Evolutionary conservation across 2,888 invertebrate species (phyloP), one percentile per base, ranked within the genome.

Genomic region (Drosophila engyochracea): DNA sequence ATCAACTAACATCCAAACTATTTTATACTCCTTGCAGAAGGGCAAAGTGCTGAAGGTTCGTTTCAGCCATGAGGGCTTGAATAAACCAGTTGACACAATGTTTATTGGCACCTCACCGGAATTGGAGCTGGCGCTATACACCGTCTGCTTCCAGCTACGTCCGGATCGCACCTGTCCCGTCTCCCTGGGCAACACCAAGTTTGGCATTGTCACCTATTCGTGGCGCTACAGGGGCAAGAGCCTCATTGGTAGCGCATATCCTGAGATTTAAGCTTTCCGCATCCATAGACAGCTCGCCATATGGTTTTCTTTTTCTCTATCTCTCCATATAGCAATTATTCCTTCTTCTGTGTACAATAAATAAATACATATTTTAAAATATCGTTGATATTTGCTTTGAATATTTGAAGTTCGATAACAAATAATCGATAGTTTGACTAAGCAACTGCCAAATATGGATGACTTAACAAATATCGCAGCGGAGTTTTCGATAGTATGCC

Each of bases 81-180:
- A 96, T 76, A 97, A 97, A 90, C 97, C 97, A 0, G 96, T 97
- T 0, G 96, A 96, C 61, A 95, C 95, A 0, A 95, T 97, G 94
- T 97, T 97, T 87, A 94, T 97, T 73, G 97, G 97, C 31, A 97
- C 97, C 2, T 97, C 97, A 62, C 98, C 98, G 0, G 98, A 98
- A 93, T 94, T 98, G 78, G 98, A 99, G 93, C 95, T 99, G 94
- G 97, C 98, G 0, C 93, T 98, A 4, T 98, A 98, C 92, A 97
- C 98, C 0, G 95, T 98, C 6, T 99, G 98, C 91, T 98, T 97
- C 92, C 94, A 97, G 52, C 94, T 96, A 19, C 95, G 97, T 62
- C 95, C 96, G 1, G 96, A 97, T 85, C 94, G 95, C 70, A 94
- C 95, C 7, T 98, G 98, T 85, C 96, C 96, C 0, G 94, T 98